Evolutionary conservation across 1,140 invertebrate species (phyloP), one percentile per base, ranked within the genome.

Genomic region (Dryas iulia): DNA sequence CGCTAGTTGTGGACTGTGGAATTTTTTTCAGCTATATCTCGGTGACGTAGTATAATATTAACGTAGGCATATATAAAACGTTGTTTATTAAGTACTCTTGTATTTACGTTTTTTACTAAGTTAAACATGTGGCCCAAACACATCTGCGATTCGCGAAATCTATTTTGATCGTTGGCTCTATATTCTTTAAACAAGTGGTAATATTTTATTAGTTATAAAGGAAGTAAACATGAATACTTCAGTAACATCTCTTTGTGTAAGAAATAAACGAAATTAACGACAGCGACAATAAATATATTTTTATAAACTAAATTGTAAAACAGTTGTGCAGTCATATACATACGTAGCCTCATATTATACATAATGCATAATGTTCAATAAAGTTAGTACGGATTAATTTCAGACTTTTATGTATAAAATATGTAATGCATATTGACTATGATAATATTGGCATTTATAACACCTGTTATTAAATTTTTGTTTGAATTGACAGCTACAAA

Each of bases 81-180:
- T 47, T 47, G 14, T 21, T 47, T 10, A 21, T 47, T 47, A 47
- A 47, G 14, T 47, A 47, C 14, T 47, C 21, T 18, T 47, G 18
- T 47, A 21, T 23, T 33, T 12, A 14, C 14, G 30, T 1, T 12
- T 31, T 53, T 39, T 21, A 28, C 33, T 56, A 58, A 57, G 52
- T 58, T 53, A 69, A 81, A 80, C 83, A 87, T 83, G 72, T 87
- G 83, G 83, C 65, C 71, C 59, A 64, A 78, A 28, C 76, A 83
- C 84, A 84, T 87, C 74, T 84, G 82, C 67, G 67, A 73, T 76
- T 78, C 72, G 76, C 73, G 57, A 78, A 77, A 71, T 66, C 68
- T 69, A 68, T 68, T 63, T 66, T 28, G 47, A 47, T 47, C 39
- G 18, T 47, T 47, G 18, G 14, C 2, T 47, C 12, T 47, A 47